Evolutionary conservation across 2,888 invertebrate genomes (phyloP), one percentile per base, ranked within the genome.

Genomic region (Hesperia comma): DNA sequence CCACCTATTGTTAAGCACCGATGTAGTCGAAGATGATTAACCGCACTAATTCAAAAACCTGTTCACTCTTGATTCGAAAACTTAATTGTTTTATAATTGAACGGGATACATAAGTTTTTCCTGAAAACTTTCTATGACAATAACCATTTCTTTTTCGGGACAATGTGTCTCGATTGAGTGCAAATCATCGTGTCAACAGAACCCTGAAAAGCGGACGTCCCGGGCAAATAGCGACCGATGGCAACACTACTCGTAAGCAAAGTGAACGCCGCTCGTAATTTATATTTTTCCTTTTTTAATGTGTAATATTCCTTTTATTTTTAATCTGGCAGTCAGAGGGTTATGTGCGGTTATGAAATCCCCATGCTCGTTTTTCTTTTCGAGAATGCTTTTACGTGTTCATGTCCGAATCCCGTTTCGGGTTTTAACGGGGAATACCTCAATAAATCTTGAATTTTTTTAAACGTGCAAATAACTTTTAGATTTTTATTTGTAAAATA

Each of bases 241-340:
- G 26, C 26, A 26, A 26, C 26, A 26, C 26, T 26, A 26, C 51
- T 51, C 32, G 63, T 57, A 68, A 69, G 70, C 69, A 68, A 70
- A 71, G 71, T 56, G 56, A 63, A 40, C 46, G 63, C 15, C 51
- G 63, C 51, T 37, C 57, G 40, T 58, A 64, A 53, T 58, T 64
- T 56, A 64, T 64, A 64, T 64, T 58, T 64, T 64, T 53, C 58
- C 51, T 53, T 64, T 64, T 64, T 64, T 57, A 64, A 64, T 58
- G 64, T 51, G 64, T 64, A 64, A 64, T 58, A 64, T 58, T 32
- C 51, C 57, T 57, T 63, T 63, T 63, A 63, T 63, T 63, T 63
- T 63, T 63, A 63, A 63, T 63, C 63, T 63, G 49, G 33, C 55
- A 55, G 32, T 55, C 43, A 32, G 26, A 37, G n/a, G 49, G 63